Evolutionary conservation across 2,888 invertebrate species (phyloP), one percentile per base, ranked within the genome.

Genomic region (Drosophila pseudotakahashii): DNA sequence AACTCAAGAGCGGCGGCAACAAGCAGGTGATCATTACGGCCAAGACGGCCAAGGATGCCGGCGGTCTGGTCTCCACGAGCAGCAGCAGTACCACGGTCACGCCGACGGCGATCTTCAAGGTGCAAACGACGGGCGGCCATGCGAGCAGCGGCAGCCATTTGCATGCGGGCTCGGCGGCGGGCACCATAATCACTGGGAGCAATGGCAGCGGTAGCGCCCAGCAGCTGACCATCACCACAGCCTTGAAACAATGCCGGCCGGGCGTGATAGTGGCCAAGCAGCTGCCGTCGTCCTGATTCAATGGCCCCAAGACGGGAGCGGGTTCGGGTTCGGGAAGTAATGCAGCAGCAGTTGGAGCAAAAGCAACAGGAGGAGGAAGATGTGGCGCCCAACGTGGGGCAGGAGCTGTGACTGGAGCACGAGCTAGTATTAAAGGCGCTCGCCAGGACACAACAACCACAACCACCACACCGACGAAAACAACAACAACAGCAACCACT

Each of bases 181-280:
- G 51, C 42, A 34, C 57, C 11, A 58, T 58, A 16, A 67, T 67
- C 23, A 58, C 39, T 32, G 39, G 55, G n/a, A 54, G 64, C 39
- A 71, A 64, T 42, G 48, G 32, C 36, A 71, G 61, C 67, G 50
- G 54, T 32, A 10, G 55, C 30, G n/a, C 41, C 19, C 64, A 72
- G 52, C 77, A 79, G 47, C 69, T 90, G 58, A 91, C 90, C 63
- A 91, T 91, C 55, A 91, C 90, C 53, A 89, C 92, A 39, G 75
- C 91, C 82, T 93, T 93, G 78, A 95, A 94, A 92, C 95, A 95
- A 89, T 95, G 95, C 88, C 95, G 97, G 89, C 97, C 97, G 23
- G 97, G 97, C 75, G 98, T 98, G 72, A 98, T 98, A 86, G 97
- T 98, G 69, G 97, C 96, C 67, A 97, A 97, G 92, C 97, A 97